phyloP scores from a whole-genome alignment of 2,113 vertebrate genomes.

The Pseudolaguvia tuberculata region DNA sequence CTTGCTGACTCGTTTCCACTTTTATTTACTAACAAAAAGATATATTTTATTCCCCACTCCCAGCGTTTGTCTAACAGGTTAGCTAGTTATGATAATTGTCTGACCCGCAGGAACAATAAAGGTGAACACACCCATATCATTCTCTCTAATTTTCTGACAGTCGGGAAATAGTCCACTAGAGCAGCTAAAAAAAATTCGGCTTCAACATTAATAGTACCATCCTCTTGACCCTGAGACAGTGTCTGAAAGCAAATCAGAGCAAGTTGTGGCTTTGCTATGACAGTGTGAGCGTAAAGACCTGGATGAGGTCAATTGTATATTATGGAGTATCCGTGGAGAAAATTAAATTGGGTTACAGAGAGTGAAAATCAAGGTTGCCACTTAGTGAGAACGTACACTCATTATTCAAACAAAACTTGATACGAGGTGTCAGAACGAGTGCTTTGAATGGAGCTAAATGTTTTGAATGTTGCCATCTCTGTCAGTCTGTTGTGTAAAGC shows the following conservation, averaged over 20 bases:
- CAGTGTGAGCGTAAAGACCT: constrained; percentile 11
- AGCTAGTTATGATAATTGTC: background rate
- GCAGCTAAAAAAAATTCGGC: background rate
- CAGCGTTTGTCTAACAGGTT: constrained; percentile 1
- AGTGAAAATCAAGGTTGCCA: background rate
- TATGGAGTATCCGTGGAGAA: background rate
- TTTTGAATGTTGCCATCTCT: background rate
- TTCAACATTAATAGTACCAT: constrained; percentile 8
- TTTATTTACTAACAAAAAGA: constrained; percentile 1
- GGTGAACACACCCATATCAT: constrained; percentile 22
- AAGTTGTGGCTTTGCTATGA: background rate
- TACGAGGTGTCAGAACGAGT: background rate
- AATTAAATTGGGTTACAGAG: background rate
- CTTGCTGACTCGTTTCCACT: constrained; percentile 3
- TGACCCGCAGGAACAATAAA: constrained; percentile 5
- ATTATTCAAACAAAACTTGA: background rate
- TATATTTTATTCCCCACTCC: background rate
- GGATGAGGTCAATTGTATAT: constrained; percentile 13
- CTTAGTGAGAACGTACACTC: background rate
- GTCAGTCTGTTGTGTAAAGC: background rate
- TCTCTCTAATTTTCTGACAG: constrained; percentile 23
- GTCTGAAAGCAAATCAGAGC: constrained; percentile 8
- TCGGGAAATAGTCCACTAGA: constrained; percentile 1
- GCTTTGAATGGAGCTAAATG: background rate
- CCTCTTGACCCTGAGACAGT: constrained; percentile 3